A percentile compares a stretch with the other conserved stretches of the same genome.
Conservation (phyloP, 2,113 vertebrate species). For the Siniperca chuatsi region DNA sequence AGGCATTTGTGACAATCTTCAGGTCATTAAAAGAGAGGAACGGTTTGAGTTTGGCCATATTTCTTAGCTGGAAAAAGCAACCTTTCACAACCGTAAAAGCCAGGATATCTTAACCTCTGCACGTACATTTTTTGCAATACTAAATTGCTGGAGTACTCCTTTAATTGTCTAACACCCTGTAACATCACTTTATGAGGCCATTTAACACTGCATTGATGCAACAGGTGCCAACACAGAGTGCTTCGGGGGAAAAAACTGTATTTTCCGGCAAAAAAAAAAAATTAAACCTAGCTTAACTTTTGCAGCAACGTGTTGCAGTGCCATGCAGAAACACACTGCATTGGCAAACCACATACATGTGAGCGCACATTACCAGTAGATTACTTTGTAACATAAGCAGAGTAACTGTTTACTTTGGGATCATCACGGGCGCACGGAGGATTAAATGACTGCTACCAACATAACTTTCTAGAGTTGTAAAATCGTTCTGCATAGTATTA, state of each 20-base stretch:
- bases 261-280: background rate
- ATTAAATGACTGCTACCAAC: background rate
- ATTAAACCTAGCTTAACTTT: background rate
- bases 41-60: too few species aligned
- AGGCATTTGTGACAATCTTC: too few species aligned
- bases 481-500: background rate
- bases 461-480: background rate
- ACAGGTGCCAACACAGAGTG: background rate
- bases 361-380: accelerated
- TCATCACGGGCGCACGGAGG: background rate
- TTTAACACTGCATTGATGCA: background rate
- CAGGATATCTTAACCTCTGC: background rate
- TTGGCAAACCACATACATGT: background rate
- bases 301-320: background rate
- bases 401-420: background rate
- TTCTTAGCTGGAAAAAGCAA: too few species aligned
- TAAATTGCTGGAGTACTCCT: background rate
- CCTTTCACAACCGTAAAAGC: background rate
- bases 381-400: background rate
- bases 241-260: background rate
- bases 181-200: background rate
- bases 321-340: background rate
- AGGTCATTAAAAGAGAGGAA: too few species aligned
- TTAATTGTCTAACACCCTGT: background rate
- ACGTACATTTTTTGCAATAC: background rate